Evolutionary conservation across 2,888 invertebrate genomes (phyloP), one percentile per base, ranked within the genome.

Genomic region (Ypsolopha sequella): DNA sequence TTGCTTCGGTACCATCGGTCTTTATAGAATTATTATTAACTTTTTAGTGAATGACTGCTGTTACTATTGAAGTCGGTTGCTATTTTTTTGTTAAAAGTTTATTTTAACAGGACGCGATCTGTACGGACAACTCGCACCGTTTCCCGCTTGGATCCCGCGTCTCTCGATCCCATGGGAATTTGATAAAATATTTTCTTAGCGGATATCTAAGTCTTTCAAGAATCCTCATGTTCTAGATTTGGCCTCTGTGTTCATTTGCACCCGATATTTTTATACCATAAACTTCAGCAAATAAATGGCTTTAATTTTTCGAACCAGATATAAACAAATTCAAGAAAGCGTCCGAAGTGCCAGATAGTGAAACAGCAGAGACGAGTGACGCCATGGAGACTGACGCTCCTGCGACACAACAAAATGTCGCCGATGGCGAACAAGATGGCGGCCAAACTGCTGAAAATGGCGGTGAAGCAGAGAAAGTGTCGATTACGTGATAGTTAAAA

Each of bases 301-400:
- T 24, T 24, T 24, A 3, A 4, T 24, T 24, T 24, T 24, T 24
- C 24, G 4, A 24, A 24, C 13, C 70, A 92, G 92, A 91, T 64
- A 84, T 89, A 39, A 92, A 92, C 63, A 92, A 94, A 74, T 94
- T 93, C 66, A 91, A 92, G 68, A 91, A 91, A 66, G 87, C 80
- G 2, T 80, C 88, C 6, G 78, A 78, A 4, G 70, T 65, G 0
- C 56, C 64, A 0, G 64, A 66, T 9, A 55, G 54, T 7, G 66
- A 65, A 14, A 58, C 62, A 1, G 68, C 70, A 48, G 60, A 60
- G 14, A 41, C 51, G 1, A 50, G 50, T 14, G 36, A 56, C 38
- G 51, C 48, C 6, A 36, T 52, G 11, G 55, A 58, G 43, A 52
- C 60, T 1, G 66, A 67, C 45, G 54, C 49, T 1, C 33, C 59